A percentile compares a stretch with the other conserved stretches of the same genome.
phyloP scores from a whole-genome alignment of 23 tunicate genomes.

The Trididemnum clinides region DNA sequence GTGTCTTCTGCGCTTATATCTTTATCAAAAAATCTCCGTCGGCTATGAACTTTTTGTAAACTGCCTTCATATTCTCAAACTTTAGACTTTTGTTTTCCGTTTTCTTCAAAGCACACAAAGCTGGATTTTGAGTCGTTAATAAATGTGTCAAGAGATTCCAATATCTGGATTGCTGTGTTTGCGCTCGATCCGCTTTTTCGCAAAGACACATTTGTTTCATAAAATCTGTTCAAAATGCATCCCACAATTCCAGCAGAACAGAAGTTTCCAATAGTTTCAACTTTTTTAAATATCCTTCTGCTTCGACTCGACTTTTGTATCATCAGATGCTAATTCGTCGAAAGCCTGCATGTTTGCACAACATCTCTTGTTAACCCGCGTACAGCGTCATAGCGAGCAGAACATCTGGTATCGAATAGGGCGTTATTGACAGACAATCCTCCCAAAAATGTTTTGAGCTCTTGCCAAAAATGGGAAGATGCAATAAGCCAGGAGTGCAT shows the following conservation, averaged over 20 bases:
- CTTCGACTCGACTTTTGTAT: neutral
- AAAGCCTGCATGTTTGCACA: neutral
- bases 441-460: neutral
- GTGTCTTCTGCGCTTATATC: neutral
- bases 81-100: neutral
- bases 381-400: constrained; percentile 14
- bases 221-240: neutral
- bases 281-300: neutral
- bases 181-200: neutral
- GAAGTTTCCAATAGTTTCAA: constrained; percentile 5
- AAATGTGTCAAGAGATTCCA: neutral
- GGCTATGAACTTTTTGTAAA: too few species aligned
- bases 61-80: neutral
- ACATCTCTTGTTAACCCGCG: neutral
- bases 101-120: neutral
- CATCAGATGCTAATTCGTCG: neutral
- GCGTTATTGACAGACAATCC: neutral
- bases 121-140: neutral
- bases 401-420: neutral
- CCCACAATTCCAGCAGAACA: constrained; percentile 24
- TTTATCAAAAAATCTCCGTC: neutral
- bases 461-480: neutral
- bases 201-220: neutral
- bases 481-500: neutral
- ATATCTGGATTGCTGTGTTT: neutral